Percentiles rank a stretch among this genome's conserved stretches.
Conservation (phyloP, 2,888 invertebrate genomes). For the Chydorus sphaericus region DNA sequence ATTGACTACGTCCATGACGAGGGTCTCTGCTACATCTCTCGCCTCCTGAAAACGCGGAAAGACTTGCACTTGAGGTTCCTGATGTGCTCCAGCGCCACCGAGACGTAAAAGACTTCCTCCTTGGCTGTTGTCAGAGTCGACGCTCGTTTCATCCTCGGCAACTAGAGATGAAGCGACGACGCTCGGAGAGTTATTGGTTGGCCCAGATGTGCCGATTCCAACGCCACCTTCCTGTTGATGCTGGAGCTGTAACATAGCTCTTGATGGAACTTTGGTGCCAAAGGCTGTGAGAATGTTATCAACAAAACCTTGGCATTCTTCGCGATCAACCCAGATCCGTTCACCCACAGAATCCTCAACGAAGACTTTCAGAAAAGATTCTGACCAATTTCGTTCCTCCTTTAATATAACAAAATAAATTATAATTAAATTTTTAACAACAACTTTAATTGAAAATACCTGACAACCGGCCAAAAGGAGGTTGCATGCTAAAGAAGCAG, state of each 20-base stretch:
- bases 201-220: slow-evolving; percentile 14
- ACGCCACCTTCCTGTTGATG: slow-evolving; percentile 34
- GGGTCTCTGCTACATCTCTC: slow-evolving; percentile 55
- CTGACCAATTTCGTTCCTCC: slow-evolving; percentile 79
- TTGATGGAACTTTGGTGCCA: slow-evolving; percentile 59
- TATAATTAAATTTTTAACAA: slow-evolving; percentile 44
- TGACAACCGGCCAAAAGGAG: slow-evolving; percentile 64
- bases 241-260: slow-evolving; percentile 47
- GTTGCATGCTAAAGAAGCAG: slow-evolving; percentile 50
- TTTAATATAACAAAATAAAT: slow-evolving; percentile 62
- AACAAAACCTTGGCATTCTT: slow-evolving; percentile 77
- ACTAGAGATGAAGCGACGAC: background rate
- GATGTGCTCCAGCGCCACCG: slow-evolving; percentile 1
- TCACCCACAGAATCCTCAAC: slow-evolving; percentile 90
- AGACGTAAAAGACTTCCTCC: background rate
- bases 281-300: slow-evolving; percentile 80
- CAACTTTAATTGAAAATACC: too few relatives aligned
- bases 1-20: slow-evolving; percentile 71
- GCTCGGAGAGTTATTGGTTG: slow-evolving; percentile 16
- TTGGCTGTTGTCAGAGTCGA: slow-evolving; percentile 11
- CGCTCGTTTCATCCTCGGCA: slow-evolving; percentile 4
- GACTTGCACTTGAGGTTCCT: slow-evolving; percentile 2
- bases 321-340: slow-evolving; percentile 82
- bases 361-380: slow-evolving; percentile 73
- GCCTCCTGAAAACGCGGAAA: slow-evolving; percentile 40